Evolutionary conservation across 2,888 invertebrate genomes (phyloP).

Genomic region (Ferrisia virgata): DNA sequence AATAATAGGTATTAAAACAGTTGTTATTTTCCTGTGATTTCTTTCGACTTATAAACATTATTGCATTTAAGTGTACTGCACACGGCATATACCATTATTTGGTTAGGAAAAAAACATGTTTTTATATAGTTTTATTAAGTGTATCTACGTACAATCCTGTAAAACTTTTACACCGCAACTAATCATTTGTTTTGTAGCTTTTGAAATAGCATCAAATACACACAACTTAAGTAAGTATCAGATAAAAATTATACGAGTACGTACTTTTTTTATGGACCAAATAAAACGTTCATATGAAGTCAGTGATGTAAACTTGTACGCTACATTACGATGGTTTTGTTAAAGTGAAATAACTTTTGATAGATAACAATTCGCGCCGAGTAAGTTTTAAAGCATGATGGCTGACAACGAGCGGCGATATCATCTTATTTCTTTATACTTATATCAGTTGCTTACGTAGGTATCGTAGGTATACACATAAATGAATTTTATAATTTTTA

Average conservation of each 20-base stretch:
- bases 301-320: not conserved
- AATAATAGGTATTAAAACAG: too few species aligned
- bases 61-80: too few species aligned
- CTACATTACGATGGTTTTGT: not conserved
- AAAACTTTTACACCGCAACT: not conserved
- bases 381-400: not conserved
- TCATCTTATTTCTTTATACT: not conserved
- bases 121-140: not conserved
- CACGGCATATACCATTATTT: too few species aligned
- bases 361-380: constrained; percentile 3
- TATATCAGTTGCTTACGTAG: not conserved
- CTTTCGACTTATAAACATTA: not conserved
- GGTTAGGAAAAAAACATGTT: not conserved
- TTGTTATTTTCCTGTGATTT: not conserved
- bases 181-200: not conserved
- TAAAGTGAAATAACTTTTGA: constrained; percentile 22
- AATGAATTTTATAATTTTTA: too few species aligned
- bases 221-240: too few species aligned
- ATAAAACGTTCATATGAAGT: not conserved
- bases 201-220: not conserved
- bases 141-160: too few species aligned
- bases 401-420: not conserved
- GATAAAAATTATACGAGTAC: constrained; percentile 18
- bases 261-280: constrained; percentile 7
- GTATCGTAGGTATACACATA: too few species aligned